Evolutionary conservation across 1,140 invertebrate genomes (phyloP).

Genomic region (Cotesia glomerata): DNA sequence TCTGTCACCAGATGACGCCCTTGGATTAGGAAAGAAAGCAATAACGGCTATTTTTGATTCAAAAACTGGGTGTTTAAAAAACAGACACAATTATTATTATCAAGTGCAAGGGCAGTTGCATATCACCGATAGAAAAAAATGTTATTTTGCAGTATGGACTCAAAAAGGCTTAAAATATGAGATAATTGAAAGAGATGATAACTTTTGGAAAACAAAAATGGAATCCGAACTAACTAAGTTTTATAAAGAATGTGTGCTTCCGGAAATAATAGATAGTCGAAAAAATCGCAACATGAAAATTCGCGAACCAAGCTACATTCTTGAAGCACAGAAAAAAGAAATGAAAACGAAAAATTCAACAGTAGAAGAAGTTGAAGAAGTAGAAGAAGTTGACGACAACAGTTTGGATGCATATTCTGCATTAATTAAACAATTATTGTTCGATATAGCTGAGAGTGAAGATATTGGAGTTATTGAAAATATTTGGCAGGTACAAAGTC

Average conservation of each 20-base stretch:
- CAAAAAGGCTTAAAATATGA: conserved; percentile 13
- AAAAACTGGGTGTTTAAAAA: conserved; percentile 33
- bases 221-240: conserved; percentile 37
- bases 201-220: conserved; percentile 32
- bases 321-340: conserved; percentile 21
- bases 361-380: no score
- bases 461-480: no score
- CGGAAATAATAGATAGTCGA: conserved; percentile 32
- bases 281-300: conserved; percentile 45
- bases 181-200: conserved; percentile 20
- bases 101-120: conserved; percentile 47
- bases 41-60: conserved; percentile 21
- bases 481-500: no score
- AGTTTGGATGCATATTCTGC: not conserved
- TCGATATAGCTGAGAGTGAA: no score
- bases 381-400: no score
- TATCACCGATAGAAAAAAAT: conserved; percentile 35
- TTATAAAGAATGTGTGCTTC: conserved; percentile 44
- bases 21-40: no score
- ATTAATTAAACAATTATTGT: no score
- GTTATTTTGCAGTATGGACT: conserved; percentile 38
- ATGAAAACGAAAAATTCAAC: no score
- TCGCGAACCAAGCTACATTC: conserved; percentile 38
- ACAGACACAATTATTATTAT: conserved; percentile 40
- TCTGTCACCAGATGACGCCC: not conserved